Evolutionary conservation across 2,797 vertebrate species (phyloP).

Genomic region (Coregonus ussuriensis): DNA sequence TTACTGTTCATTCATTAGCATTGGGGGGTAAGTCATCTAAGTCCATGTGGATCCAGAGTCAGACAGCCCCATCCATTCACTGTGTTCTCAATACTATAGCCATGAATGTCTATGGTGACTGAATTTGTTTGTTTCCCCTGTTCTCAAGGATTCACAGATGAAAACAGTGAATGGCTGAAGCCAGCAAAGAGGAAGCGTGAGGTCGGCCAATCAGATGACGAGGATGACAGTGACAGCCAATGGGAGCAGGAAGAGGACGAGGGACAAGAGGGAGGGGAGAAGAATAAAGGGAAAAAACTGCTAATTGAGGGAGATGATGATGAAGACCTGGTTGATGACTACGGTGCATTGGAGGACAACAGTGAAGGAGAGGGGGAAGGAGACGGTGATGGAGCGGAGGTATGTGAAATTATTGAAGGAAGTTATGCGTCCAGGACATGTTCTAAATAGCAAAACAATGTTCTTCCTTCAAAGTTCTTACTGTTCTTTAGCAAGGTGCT

Average conservation of each 20-base stretch:
- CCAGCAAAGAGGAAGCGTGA: constrained; percentile 76
- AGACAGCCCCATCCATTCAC: background rate
- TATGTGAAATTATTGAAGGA: constrained; percentile 44
- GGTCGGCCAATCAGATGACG: constrained; percentile 52
- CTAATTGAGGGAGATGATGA: constrained; percentile 55
- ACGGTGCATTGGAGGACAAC: constrained; percentile 69
- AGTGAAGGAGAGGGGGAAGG: constrained; percentile 75
- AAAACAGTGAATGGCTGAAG: constrained; percentile 80
- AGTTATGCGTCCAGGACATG: background rate
- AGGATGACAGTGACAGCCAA: constrained; percentile 70
- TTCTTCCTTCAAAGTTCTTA: background rate
- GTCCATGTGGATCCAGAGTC: background rate
- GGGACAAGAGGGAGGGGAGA: constrained; percentile 47
- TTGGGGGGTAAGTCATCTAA: background rate
- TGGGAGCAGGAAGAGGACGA: constrained; percentile 68
- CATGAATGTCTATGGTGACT: background rate
- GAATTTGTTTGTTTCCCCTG: constrained; percentile 10
- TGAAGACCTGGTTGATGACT: constrained; percentile 78
- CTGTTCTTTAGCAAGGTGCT: background rate
- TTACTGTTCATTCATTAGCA: background rate
- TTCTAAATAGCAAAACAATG: background rate
- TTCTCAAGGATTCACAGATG: constrained; percentile 77
- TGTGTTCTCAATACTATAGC: background rate
- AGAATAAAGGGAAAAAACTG: constrained; percentile 48
- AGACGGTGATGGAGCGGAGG: constrained; percentile 76